Evolutionary conservation across 2,888 invertebrate genomes (phyloP), one percentile per base, ranked within the genome.

Genomic region (Epirrhoe alternata): DNA sequence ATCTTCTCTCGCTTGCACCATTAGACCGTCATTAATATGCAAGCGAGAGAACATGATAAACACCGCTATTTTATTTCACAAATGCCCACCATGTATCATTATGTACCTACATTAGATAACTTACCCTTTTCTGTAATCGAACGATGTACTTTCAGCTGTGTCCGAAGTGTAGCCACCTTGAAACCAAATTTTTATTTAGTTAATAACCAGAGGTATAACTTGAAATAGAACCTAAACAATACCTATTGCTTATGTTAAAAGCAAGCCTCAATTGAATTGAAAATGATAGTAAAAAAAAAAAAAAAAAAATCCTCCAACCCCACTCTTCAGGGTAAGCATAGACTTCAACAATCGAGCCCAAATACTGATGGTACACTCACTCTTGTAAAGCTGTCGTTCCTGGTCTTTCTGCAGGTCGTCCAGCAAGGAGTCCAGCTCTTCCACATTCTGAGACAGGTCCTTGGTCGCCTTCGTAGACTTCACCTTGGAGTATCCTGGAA

Each of bases 341-440:
- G 24, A 24, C 24, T 24, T 24, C 24, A 24, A 3, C 24, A 24
- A 24, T 24, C 24, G 24, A 24, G 1, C 24, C 24, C 1, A 24
- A 2, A 24, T 24, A 24, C 24, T 24, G 24, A 24, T n/a, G n/a
- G n/a, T 16, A 52, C 8, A 76, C 86, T 85, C 72, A 93, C 93
- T 89, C 79, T 93, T 93, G 71, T 93, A 92, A 1, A 93, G 85
- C 80, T 93, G 93, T 61, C 94, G 77, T 64, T 94, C 94, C 74
- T 93, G 94, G 55, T 94, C 94, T 70, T 88, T 90, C 79, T 96
- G 96, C 76, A 97, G 87, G 83, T 97, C 97, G 74, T 96, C 96
- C 61, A 97, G 90, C 56, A 97, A 87, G 0, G 96, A 95, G 83
- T 97, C 97, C 79, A 97, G 86, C 83, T 97, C 96, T 77, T 96